These are phyloP conservation scores for Hucho hucho DNA, from an alignment of 2,113 vertebrate genomes.

Conservation along the genomic window DNA sequence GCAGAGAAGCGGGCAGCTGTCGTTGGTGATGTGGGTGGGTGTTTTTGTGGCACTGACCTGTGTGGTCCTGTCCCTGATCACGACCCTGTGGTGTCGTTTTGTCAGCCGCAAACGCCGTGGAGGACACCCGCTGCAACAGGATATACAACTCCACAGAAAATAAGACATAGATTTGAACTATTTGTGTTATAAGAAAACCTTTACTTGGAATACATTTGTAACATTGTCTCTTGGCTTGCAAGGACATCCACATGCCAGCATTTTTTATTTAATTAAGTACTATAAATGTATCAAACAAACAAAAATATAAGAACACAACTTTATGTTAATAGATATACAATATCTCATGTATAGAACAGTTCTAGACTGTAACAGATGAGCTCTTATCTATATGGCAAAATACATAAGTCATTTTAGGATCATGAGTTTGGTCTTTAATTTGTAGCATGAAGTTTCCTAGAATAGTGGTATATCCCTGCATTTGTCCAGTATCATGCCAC, in stretches of 20 bases:
- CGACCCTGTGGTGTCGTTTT: too few relatives aligned
- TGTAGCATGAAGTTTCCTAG: too few relatives aligned
- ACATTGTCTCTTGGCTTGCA: not conserved
- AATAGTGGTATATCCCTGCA: not conserved
- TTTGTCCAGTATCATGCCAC: not conserved
- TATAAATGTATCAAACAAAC: not conserved
- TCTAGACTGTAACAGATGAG: not conserved
- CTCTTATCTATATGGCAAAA: not conserved
- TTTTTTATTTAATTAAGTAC: not conserved
- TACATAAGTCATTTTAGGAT: not conserved
- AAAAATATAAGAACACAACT: not conserved
- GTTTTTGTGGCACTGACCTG: not conserved
- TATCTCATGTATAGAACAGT: not conserved
- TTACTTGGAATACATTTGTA: not conserved
- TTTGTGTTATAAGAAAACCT: not conserved
- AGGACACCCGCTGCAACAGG: not conserved
- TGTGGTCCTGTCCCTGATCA: not conserved
- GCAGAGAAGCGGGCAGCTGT: not conserved
- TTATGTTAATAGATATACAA: not conserved
- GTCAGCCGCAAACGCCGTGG: not conserved
- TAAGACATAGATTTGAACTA: not conserved
- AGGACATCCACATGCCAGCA: conserved; percentile 5
- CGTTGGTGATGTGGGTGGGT: not conserved
- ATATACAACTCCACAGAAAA: not conserved
- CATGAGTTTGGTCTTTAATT: not conserved